Conservation (phyloP, 1,140 invertebrate species). For the Nasonia giraulti region DNA sequence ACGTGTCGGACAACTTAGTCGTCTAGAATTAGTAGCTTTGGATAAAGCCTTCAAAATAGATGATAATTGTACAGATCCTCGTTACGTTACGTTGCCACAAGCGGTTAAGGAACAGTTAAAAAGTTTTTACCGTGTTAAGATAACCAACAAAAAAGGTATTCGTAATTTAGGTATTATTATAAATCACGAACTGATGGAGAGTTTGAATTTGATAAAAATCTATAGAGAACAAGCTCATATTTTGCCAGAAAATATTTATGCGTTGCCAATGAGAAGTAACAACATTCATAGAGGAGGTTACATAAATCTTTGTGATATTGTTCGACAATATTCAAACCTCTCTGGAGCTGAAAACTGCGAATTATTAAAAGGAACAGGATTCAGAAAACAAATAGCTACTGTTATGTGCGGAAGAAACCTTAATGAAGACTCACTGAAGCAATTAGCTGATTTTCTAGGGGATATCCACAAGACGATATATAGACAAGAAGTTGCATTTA, state of each 20-base stretch:
- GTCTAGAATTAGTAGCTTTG: neutral
- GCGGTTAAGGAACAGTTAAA: neutral
- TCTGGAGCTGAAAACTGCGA: neutral
- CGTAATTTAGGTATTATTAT: neutral
- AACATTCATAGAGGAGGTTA: neutral
- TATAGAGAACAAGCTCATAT: neutral
- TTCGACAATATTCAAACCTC: neutral
- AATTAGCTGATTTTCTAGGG: constrained; percentile 10
- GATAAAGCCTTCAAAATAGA: neutral
- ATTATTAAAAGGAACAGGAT: neutral
- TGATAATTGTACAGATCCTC: neutral
- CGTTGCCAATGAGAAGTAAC: neutral
- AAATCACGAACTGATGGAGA: neutral
- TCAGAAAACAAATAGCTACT: constrained; percentile 3
- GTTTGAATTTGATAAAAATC: neutral
- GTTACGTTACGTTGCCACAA: neutral
- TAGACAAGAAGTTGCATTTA: constrained; percentile 6
- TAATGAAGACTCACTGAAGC: neutral
- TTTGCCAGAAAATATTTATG: neutral
- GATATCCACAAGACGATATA: constrained; percentile 8
- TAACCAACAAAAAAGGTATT: constrained; percentile 1
- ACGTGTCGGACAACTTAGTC: neutral
- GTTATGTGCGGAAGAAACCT: neutral
- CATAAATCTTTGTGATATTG: neutral
- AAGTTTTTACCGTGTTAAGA: neutral